Evolutionary conservation across 2,797 vertebrate genomes (phyloP).

Genomic region (Scyliorhinus canicula): DNA sequence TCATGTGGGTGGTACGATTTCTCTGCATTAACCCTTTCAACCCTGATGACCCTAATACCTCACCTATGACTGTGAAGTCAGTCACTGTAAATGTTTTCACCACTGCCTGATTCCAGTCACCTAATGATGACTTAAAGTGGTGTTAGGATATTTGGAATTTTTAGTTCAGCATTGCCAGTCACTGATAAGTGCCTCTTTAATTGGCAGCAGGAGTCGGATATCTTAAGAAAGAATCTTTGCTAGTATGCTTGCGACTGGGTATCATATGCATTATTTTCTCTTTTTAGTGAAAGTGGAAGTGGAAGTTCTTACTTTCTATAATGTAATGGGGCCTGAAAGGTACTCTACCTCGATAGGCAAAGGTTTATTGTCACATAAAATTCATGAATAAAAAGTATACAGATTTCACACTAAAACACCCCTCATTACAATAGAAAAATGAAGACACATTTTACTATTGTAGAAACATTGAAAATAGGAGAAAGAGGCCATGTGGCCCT

Average conservation of each 20-base stretch:
- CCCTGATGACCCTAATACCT: no score
- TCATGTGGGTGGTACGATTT: no score
- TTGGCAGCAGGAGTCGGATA: background rate
- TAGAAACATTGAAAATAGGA: no score
- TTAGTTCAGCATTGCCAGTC: background rate
- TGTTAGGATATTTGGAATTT: background rate
- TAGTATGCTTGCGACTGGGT: background rate
- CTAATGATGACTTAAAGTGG: background rate
- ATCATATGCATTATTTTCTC: background rate
- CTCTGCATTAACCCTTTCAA: no score
- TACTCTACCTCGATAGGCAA: background rate
- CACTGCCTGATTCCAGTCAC: background rate
- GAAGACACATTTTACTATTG: background rate
- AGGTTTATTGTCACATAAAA: background rate
- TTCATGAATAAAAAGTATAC: background rate
- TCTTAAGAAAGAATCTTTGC: background rate
- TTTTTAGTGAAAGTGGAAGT: background rate
- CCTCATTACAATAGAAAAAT: background rate
- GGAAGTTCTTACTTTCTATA: background rate
- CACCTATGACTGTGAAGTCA: background rate
- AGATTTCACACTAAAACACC: background rate
- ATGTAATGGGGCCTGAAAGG: background rate
- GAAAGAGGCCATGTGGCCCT: no score
- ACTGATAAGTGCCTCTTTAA: background rate
- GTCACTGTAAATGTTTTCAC: background rate